Base-by-base conservation (phyloP, 2,113 vertebrate genomes). In the Prietella phreatophila region DNA sequence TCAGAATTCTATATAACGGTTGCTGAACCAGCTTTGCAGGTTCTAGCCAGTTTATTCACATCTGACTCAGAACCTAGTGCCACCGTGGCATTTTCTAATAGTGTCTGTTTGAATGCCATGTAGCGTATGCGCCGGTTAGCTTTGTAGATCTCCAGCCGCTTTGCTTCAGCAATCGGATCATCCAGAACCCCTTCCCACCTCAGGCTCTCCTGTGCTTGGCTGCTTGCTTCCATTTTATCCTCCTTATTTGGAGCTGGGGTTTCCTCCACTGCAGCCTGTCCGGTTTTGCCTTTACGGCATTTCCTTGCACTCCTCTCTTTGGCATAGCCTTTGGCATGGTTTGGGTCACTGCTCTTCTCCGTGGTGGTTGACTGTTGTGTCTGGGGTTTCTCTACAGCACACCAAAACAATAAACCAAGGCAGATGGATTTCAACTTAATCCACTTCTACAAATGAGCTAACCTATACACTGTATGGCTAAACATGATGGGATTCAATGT, bases 101-200 rank as follows among this genome's bases (percentile, higher is more conserved):
- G 22, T 20, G 87, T 90, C 42, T 96, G 95, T 91, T 94, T 95
- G 81, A 96, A 94, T 27, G 92, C 90, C 5, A 92, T 83, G 3
- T 97, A 97, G 4, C 96, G 95, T 90, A 95, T 94, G 87, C 97
- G 95, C 20, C 97, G 93, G 90, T 96, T 96, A 75, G 89, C 78
- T 88, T 95, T 96, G 10, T 96, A 97, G 55, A 95, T 20, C 22
- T 88, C 61, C 87, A 97, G 93, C 89, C 97, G 95, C 83, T 96
- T 93, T 60, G 95, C 93, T 88, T 98, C 97, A 0, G 96, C 96
- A 82, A 71, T 81, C 0, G 96, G 96, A 90, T 98, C 96, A 0
- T 96, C 89, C 56, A 97, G 94, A 56, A 92, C 78, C 47, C 97
- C 96, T 0, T 97, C 96, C 97, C 97, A 98, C 3, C 96, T 93